phyloP scores from a whole-genome alignment of 2,113 vertebrate species.

The Castor canadensis region DNA sequence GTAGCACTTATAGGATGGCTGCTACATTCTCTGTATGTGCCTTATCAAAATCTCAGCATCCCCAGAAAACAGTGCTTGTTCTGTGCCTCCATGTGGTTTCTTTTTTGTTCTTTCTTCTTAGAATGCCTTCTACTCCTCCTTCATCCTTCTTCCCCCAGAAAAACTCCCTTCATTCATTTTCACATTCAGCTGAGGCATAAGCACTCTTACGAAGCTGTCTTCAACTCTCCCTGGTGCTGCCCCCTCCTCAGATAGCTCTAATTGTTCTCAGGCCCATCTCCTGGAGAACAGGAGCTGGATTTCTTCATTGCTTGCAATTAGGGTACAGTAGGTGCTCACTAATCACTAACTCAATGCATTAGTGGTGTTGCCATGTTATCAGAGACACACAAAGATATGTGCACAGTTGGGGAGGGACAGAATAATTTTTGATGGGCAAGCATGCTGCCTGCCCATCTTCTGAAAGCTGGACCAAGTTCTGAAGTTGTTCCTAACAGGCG shows the following conservation, averaged over 20 bases:
- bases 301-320: neutral
- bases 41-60: neutral
- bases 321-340: neutral
- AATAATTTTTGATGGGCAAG: neutral
- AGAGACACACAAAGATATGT: neutral
- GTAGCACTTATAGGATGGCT: neutral
- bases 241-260: neutral
- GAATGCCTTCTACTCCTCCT: neutral
- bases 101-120: neutral
- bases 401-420: neutral
- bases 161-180: slow-evolving; percentile 25
- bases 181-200: slow-evolving; percentile 22
- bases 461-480: neutral
- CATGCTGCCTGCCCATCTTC: neutral
- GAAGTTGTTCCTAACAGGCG: neutral
- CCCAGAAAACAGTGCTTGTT: neutral
- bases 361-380: neutral
- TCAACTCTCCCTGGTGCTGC: slow-evolving; percentile 28
- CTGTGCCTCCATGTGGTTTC: neutral
- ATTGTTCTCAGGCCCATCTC: slow-evolving; percentile 56
- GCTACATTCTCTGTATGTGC: neutral
- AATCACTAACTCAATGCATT: neutral
- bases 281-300: neutral
- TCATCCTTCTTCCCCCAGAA: neutral
- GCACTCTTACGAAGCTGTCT: slow-evolving; percentile 31